Conservation (phyloP, 2,797 vertebrate genomes). For the Schizopygopsis malacanthus region DNA sequence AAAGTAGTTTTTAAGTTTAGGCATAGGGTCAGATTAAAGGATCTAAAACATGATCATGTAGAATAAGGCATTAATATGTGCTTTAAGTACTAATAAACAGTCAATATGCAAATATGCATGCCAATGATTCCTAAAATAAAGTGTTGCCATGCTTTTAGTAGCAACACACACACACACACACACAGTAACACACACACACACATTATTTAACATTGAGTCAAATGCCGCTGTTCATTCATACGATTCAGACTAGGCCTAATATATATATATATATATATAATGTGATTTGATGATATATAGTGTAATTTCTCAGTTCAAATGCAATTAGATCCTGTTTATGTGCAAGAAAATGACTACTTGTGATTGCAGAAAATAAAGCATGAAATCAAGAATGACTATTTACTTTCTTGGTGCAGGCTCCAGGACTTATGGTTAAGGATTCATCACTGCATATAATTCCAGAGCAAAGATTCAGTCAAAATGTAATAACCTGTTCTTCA, state of each 20-base stretch:
- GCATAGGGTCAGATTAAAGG: no score
- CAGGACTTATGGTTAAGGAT: neutral
- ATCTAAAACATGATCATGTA: no score
- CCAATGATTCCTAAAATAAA: neutral
- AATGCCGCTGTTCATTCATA: neutral
- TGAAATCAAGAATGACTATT: neutral
- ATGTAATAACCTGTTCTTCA: conserved; percentile 1
- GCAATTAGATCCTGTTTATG: neutral
- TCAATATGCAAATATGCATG: neutral
- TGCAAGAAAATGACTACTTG: neutral
- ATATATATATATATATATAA: neutral
- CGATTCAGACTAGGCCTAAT: no score
- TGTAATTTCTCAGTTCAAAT: neutral
- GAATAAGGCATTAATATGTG: neutral
- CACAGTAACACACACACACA: neutral
- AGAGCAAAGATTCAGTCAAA: neutral
- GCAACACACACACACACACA: neutral
- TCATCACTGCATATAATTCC: neutral
- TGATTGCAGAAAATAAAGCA: neutral
- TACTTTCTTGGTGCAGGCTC: neutral
- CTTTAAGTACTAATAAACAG: neutral
- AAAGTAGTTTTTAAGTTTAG: neutral
- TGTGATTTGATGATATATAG: neutral
- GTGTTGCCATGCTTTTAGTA: neutral
- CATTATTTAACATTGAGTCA: neutral